phyloP scores from a whole-genome alignment of 1,140 invertebrate genomes.

The Leptopilina clavipes region DNA sequence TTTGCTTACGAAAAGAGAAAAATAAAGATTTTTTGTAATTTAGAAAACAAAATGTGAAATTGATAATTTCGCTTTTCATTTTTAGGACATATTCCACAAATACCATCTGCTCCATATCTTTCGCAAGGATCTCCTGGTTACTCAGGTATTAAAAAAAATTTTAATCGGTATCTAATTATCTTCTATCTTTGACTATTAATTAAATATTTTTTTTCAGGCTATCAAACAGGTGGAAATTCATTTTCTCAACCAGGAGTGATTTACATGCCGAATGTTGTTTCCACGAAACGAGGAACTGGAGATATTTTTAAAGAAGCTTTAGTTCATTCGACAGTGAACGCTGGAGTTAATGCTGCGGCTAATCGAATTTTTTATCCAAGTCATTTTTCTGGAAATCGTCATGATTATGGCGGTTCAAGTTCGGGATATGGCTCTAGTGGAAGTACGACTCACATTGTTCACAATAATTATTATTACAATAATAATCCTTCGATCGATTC shows the following conservation, averaged over 20 bases:
- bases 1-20: too few species aligned
- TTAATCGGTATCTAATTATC: too few species aligned
- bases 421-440: neutral
- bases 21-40: too few species aligned
- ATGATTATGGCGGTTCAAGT: slow-evolving; percentile 26
- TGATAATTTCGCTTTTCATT: neutral
- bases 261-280: slow-evolving; percentile 50
- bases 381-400: slow-evolving; percentile 44
- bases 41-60: too few species aligned
- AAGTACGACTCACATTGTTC: slow-evolving; percentile 59
- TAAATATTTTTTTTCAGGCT: slow-evolving; percentile 1
- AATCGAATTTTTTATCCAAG: slow-evolving; percentile 59
- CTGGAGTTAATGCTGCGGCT: slow-evolving; percentile 64
- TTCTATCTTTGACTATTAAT: neutral
- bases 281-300: slow-evolving; percentile 59
- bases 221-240: neutral
- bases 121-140: neutral
- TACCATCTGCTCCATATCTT: neutral
- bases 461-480: slow-evolving; percentile 63
- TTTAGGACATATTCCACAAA: neutral
- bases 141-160: neutral
- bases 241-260: neutral
- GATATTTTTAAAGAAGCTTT: slow-evolving; percentile 66
- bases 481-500: slow-evolving; percentile 35
- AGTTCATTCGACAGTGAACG: slow-evolving; percentile 64